Base-by-base conservation (phyloP, 2,888 invertebrate genomes). In the Cheilosia impressa region DNA sequence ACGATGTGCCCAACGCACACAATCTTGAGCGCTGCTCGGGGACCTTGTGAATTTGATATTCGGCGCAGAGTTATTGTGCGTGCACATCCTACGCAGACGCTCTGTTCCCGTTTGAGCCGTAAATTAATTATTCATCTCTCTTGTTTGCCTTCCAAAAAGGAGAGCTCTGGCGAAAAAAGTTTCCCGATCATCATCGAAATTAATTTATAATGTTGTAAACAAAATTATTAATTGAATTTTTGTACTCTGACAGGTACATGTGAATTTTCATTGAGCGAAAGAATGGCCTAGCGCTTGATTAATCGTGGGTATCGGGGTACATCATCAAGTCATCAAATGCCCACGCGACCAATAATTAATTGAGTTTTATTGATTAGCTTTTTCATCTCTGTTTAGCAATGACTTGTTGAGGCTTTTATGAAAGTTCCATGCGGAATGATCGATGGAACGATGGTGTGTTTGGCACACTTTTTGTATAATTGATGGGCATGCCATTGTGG, bases 171-270 rank as follows among this genome's bases (percentile, higher is more conserved):
- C 69, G 43, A 65, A 77, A 77, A 76, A 10, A 50, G 63, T 63
- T 53, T 62, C 27, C 62, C 24, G 53, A 19, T 38, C 68, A 17
- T 45, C 27, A 57, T 17, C 63, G 72, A 45, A 81, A 68, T 76
- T 62, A 72, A 85, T 85, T 76, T 81, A 85, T 85, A 81, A 68
- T 81, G 62, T 62, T 66, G 85, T 80, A 58, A 68, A 24, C 19
- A 52, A 72, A 62, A 84, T 72, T 77, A 85, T 77, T 85, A 77
- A 85, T 85, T 81, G 81, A 81, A 81, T 66, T 76, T 85, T 77
- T 69, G 62, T 81, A 71, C 45, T n/a, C 71, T 85, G 85, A 85
- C 81, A 85, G 81, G 60, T 60, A 75, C 81, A 72, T 72, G 80
- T 77, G 72, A 52, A 45, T 31, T 79, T 73, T 69, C 38, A 53